phyloP scores from a whole-genome alignment of 2,113 vertebrate species.

The Cyprinodon brontotheroides region DNA sequence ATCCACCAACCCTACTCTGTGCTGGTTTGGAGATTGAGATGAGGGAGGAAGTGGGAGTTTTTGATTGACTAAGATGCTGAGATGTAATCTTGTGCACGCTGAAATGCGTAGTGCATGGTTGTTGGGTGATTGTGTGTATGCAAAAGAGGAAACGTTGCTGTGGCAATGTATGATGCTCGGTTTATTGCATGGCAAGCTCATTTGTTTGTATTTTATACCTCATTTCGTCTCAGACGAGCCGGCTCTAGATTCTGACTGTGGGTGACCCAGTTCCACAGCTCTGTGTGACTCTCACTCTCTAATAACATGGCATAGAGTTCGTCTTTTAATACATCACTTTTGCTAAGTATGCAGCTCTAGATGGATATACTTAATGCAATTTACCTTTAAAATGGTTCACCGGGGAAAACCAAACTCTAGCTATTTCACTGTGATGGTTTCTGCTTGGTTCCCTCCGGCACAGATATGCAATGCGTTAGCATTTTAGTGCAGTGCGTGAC shows the following conservation, averaged over 20 bases:
- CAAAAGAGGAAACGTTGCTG: conserved; percentile 26
- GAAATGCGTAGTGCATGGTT: conserved; percentile 59
- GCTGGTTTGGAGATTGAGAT: conserved; percentile 44
- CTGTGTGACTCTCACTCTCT: conserved; percentile 49
- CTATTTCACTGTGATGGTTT: conserved; percentile 54
- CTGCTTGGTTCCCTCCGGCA: conserved; percentile 49
- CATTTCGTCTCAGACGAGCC: conserved; percentile 76
- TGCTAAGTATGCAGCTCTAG: conserved; percentile 56
- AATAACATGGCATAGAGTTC: conserved; percentile 56
- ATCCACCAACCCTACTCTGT: not conserved
- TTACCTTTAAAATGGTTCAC: conserved; percentile 64
- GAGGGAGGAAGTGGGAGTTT: conserved; percentile 46
- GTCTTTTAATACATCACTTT: conserved; percentile 70
- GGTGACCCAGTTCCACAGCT: conserved; percentile 79
- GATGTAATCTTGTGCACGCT: conserved; percentile 66
- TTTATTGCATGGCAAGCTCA: conserved; percentile 76
- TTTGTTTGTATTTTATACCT: conserved; percentile 82
- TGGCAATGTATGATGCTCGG: conserved; percentile 54
- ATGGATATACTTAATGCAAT: conserved; percentile 63
- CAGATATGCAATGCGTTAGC: conserved; percentile 58
- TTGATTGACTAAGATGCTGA: conserved; percentile 72
- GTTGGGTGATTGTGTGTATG: conserved; percentile 16
- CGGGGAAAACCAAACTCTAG: conserved; percentile 57
- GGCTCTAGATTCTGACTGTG: conserved; percentile 66
- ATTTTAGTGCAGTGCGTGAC: conserved; percentile 71